These are phyloP conservation scores for Clusia tigrina DNA, from an alignment of 2,888 invertebrate genomes.

Conservation along the genomic window DNA sequence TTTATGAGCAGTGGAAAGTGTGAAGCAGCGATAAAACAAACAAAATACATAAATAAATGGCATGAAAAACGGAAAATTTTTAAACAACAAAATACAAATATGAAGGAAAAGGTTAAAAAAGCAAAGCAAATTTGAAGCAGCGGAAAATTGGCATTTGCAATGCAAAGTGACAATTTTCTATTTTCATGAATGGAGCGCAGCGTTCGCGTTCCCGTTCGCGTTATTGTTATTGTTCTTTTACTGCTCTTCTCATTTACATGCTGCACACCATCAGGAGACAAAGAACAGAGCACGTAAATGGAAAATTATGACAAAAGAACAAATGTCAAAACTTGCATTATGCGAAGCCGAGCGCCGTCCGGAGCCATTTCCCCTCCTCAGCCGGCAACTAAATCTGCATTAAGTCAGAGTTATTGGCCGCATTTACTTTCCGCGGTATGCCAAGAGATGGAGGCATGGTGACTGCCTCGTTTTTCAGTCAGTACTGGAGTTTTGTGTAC, in stretches of 20 bases:
- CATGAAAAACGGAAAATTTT: background rate
- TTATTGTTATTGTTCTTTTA: background rate
- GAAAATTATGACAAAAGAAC: no score
- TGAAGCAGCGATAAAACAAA: conserved; percentile 10
- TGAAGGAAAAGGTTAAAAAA: conserved; percentile 4
- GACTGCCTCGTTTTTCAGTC: no score
- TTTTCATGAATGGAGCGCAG: background rate
- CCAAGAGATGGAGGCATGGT: no score
- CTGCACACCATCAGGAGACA: background rate
- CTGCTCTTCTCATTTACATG: background rate
- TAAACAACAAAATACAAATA: background rate
- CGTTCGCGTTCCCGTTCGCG: no score
- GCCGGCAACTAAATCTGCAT: no score
- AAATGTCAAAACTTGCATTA: no score
- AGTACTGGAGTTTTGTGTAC: no score
- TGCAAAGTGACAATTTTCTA: conserved; percentile 16
- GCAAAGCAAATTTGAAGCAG: conserved; percentile 11
- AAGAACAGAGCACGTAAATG: background rate
- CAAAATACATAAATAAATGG: background rate
- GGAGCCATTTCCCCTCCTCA: no score
- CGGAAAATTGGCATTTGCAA: conserved; percentile 18
- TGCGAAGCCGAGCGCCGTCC: no score
- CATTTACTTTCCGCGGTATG: no score
- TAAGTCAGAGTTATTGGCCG: no score
- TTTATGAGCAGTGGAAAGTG: conserved; percentile 19